Evolutionary conservation across 2,888 invertebrate genomes (phyloP).

Genomic region (Drosophila vallismaia): DNA sequence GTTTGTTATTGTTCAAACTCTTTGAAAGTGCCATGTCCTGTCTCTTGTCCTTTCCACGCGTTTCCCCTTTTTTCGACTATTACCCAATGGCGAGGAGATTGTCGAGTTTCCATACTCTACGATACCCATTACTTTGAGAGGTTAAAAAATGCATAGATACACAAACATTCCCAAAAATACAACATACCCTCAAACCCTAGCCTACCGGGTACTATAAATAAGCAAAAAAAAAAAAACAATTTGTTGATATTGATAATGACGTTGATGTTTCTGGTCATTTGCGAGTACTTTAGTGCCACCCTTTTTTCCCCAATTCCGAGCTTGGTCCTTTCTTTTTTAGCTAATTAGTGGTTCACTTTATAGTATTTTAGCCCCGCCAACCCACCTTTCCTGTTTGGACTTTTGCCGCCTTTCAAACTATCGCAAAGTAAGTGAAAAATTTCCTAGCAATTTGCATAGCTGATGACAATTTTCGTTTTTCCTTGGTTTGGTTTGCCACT

Average conservation of each 20-base stretch:
- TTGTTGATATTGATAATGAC: conserved; percentile 49
- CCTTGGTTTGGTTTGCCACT: conserved; percentile 4
- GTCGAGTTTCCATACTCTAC: neutral
- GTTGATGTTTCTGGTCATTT: conserved; percentile 48
- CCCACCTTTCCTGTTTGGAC: neutral
- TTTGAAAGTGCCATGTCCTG: neutral
- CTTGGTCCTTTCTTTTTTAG: neutral
- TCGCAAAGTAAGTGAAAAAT: conserved; percentile 56
- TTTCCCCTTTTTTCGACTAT: conserved; percentile 1
- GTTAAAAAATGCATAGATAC: neutral
- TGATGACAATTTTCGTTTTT: conserved; percentile 57
- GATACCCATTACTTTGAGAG: neutral
- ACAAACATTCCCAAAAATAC: neutral
- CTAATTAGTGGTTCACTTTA: conserved; percentile 27
- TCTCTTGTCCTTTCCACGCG: neutral
- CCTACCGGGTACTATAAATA: neutral
- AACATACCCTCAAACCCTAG: neutral
- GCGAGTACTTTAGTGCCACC: neutral
- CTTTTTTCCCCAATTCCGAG: neutral
- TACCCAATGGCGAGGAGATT: conserved; percentile 18
- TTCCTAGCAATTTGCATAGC: conserved; percentile 66
- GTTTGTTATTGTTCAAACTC: conserved; percentile 4
- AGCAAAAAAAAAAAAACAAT: conserved; percentile 24
- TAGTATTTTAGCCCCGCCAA: neutral
- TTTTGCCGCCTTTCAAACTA: conserved; percentile 10